Conservation (phyloP, 2,113 vertebrate species). For the Brachyhypopomus occidentalis region DNA sequence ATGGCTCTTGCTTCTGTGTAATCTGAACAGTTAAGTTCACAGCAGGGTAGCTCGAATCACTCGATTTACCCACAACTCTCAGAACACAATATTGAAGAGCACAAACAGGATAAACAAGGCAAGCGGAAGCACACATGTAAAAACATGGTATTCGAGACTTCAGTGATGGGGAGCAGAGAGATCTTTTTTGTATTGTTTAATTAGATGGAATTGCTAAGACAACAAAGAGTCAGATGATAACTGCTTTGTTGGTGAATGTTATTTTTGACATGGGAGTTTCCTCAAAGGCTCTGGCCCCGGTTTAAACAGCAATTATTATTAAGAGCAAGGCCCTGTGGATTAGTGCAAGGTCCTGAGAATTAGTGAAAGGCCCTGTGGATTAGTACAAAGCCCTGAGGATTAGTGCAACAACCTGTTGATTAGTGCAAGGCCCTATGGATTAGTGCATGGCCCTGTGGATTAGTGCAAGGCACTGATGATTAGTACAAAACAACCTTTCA, state of each 20-base stretch:
- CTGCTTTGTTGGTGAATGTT: slow-evolving; percentile 32
- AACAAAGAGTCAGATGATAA: slow-evolving; percentile 39
- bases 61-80: not conserved
- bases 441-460: not conserved
- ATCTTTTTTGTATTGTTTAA: slow-evolving; percentile 29
- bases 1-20: slow-evolving; percentile 3
- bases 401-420: slow-evolving; percentile 42
- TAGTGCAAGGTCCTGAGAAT: slow-evolving; percentile 3
- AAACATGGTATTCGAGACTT: not conserved
- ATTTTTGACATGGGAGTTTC: slow-evolving; percentile 34
- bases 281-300: slow-evolving; percentile 32
- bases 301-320: slow-evolving; percentile 36
- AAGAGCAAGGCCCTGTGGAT: slow-evolving; percentile 45
- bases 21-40: slow-evolving; percentile 5
- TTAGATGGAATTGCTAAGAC: slow-evolving; percentile 37
- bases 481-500: slow-evolving; percentile 10
- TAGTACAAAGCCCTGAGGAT: slow-evolving; percentile 8
- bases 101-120: not conserved
- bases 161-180: slow-evolving; percentile 11
- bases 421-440: slow-evolving; percentile 30
- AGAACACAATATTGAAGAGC: not conserved
- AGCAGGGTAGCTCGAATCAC: not conserved
- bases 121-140: not conserved
- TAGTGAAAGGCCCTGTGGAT: slow-evolving; percentile 45
- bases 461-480: slow-evolving; percentile 32